A percentile compares a stretch with the other conserved stretches of the same genome.
Conservation (phyloP, 2,113 vertebrate genomes). For the Gopherus flavomarginatus region DNA sequence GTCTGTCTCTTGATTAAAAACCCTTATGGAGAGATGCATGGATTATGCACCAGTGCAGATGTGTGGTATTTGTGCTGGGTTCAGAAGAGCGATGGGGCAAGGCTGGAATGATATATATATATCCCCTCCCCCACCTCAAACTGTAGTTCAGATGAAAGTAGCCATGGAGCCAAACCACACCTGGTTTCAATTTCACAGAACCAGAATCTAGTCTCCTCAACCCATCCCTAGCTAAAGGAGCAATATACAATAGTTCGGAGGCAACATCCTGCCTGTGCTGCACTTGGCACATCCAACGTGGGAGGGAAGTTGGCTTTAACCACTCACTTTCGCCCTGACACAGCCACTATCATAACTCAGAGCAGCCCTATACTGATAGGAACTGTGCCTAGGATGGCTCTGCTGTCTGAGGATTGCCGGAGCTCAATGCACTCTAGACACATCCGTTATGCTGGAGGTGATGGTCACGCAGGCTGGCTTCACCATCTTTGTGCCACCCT, state of each 20-base stretch:
- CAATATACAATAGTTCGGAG: not conserved
- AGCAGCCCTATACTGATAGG: not conserved
- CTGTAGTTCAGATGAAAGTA: not conserved
- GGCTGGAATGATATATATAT: not conserved
- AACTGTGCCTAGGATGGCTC: not conserved
- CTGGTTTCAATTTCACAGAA: slow-evolving; percentile 22
- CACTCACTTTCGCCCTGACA: not conserved
- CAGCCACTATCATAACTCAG: accelerated
- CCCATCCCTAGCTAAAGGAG: slow-evolving; percentile 26
- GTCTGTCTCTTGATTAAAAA: not conserved
- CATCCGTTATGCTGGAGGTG: not conserved
- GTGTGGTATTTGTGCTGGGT: not conserved
- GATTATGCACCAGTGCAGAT: not conserved
- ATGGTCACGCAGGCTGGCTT: not conserved
- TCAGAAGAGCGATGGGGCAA: not conserved
- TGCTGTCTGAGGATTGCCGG: not conserved
- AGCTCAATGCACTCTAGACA: accelerated
- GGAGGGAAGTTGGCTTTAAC: not conserved
- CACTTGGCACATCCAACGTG: not conserved
- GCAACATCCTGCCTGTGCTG: not conserved
- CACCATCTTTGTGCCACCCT: not conserved
- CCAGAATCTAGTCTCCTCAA: slow-evolving; percentile 3
- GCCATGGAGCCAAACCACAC: not conserved
- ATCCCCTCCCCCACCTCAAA: too few relatives aligned
- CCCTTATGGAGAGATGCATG: not conserved